Conservation (phyloP, 2,797 vertebrate species). For the Arnoldichthys spilopterus region DNA sequence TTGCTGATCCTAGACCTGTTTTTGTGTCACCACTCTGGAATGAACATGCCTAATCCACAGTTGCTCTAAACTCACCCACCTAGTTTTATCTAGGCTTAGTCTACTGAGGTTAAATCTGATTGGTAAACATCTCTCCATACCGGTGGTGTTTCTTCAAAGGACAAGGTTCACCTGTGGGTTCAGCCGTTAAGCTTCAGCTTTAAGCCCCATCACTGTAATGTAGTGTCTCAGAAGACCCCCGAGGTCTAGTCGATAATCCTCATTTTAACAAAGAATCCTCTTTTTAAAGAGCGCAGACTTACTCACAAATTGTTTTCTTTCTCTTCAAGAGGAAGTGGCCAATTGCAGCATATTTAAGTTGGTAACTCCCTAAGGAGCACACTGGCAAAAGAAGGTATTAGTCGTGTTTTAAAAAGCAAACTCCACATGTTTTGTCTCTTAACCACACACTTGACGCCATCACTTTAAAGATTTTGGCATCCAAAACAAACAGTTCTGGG, state of each 20-base stretch:
- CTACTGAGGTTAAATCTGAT: conserved; percentile 28
- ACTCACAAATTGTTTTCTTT: conserved; percentile 18
- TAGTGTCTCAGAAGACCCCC: conserved; percentile 1
- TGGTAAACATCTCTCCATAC: conserved; percentile 47
- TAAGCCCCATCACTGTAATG: conserved; percentile 33
- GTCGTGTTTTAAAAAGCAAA: background rate
- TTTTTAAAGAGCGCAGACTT: conserved; percentile 27
- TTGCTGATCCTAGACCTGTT: conserved; percentile 28
- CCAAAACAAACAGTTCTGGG: background rate
- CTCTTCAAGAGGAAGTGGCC: conserved; percentile 6
- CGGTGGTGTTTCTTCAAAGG: conserved; percentile 39
- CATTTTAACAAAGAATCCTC: conserved; percentile 9
- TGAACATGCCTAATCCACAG: conserved; percentile 46
- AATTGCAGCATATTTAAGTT: background rate
- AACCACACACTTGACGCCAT: background rate
- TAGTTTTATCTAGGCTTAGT: conserved; percentile 7
- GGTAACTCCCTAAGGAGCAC: background rate
- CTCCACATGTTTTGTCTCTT: background rate
- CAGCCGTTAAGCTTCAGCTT: conserved; percentile 37
- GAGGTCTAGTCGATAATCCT: conserved; percentile 7
- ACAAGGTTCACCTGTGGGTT: conserved; percentile 42
- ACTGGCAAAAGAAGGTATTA: background rate
- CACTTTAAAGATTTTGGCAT: background rate
- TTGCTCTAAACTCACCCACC: conserved; percentile 27
- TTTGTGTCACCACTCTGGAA: conserved; percentile 23